phyloP scores from a whole-genome alignment of 2,888 invertebrate species.

The Pollenia griseotomentosa region DNA sequence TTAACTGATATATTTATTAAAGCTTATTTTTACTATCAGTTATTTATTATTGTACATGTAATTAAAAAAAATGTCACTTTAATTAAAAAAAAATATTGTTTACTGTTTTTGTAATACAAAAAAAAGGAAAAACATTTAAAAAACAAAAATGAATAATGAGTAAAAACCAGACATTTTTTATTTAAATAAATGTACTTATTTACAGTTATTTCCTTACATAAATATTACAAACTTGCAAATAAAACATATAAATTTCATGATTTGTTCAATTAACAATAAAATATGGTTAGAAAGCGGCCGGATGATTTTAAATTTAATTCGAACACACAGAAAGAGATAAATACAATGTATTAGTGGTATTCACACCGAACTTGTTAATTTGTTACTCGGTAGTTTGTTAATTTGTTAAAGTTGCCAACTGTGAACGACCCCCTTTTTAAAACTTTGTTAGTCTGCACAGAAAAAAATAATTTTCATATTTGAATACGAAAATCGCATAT shows the following conservation, averaged over 20 bases:
- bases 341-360: too few species aligned
- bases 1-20: conserved; percentile 41
- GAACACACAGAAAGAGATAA: too few species aligned
- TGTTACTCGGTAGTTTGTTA: too few species aligned
- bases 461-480: too few species aligned
- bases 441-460: too few species aligned
- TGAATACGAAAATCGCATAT: too few species aligned
- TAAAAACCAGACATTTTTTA: conserved; percentile 38
- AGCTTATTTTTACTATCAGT: conserved; percentile 57
- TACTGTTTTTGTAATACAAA: conserved; percentile 37
- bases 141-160: conserved; percentile 36
- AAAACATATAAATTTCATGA: conserved; percentile 52
- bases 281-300: conserved; percentile 4
- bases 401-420: too few species aligned
- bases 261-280: conserved; percentile 67
- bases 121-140: conserved; percentile 13
- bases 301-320: neutral
- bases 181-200: neutral
- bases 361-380: too few species aligned
- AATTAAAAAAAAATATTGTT: conserved; percentile 3
- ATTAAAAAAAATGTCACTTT: conserved; percentile 43
- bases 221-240: conserved; percentile 53
- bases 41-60: conserved; percentile 42
- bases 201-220: conserved; percentile 31
- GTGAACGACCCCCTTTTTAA: too few species aligned